Evolutionary conservation across 2,113 vertebrate genomes (phyloP).

Genomic region (Chitala chitala): DNA sequence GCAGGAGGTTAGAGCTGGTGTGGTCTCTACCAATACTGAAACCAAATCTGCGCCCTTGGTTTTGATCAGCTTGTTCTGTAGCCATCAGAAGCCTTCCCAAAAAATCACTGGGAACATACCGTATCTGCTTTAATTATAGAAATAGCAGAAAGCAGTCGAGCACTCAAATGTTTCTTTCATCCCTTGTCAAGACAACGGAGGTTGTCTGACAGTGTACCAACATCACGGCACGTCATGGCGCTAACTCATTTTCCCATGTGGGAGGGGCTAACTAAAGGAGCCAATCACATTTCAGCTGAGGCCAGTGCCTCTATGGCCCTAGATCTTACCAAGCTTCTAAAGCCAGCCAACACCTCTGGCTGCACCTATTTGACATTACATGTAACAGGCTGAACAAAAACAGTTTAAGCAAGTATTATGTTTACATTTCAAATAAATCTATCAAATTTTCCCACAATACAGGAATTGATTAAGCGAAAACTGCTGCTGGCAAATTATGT

Average conservation of each 20-base stretch:
- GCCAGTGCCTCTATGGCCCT: too few relatives aligned
- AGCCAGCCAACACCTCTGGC: background rate
- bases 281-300: too few relatives aligned
- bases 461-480: conserved; percentile 49
- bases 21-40: too few relatives aligned
- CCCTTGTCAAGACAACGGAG: background rate
- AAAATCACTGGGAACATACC: background rate
- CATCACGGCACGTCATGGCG: too few relatives aligned
- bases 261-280: too few relatives aligned
- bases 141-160: background rate
- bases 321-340: too few relatives aligned
- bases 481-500: conserved; percentile 48
- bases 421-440: conserved; percentile 41
- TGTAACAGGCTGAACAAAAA: conserved; percentile 31
- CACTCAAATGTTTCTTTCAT: background rate
- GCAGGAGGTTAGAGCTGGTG: background rate
- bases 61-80: background rate
- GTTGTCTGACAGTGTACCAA: background rate
- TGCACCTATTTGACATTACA: background rate
- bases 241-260: too few relatives aligned
- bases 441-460: conserved; percentile 31
- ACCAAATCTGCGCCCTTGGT: too few relatives aligned
- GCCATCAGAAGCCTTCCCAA: background rate
- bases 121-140: background rate
- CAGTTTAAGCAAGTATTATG: conserved; percentile 23